Conservation (phyloP, 2,888 invertebrate genomes). For the Idaea straminata region DNA sequence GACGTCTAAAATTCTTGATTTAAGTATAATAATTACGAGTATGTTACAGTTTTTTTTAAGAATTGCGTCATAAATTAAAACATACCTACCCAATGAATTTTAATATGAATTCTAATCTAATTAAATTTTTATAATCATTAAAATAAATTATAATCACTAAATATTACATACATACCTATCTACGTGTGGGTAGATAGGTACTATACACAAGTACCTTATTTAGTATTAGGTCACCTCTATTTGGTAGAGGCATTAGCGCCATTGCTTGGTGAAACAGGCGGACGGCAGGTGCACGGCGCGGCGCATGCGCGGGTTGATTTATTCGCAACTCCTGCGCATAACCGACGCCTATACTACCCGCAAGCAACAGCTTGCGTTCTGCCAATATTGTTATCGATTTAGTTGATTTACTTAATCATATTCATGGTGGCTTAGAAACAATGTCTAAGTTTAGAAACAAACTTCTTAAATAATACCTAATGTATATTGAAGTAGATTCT, state of each 20-base stretch:
- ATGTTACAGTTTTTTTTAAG: neutral
- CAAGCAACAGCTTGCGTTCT: neutral
- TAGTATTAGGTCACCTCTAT: slow-evolving; percentile 4
- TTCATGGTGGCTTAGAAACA: neutral
- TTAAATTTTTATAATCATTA: neutral
- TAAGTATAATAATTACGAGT: neutral
- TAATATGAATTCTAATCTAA: neutral
- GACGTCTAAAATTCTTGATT: neutral
- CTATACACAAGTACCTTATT: neutral
- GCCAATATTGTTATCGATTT: neutral
- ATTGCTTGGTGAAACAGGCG: neutral
- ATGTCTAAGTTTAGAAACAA: neutral
- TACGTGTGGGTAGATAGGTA: neutral
- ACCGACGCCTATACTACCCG: slow-evolving; percentile 14
- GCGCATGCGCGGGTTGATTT: slow-evolving; percentile 24
- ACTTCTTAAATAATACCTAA: too few relatives aligned
- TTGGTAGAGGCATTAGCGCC: slow-evolving; percentile 11
- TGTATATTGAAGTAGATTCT: neutral
- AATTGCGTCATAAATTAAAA: neutral
- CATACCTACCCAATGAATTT: neutral
- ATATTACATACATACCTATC: neutral
- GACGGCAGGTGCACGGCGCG: slow-evolving; percentile 33
- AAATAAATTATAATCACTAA: neutral
- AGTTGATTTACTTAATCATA: neutral
- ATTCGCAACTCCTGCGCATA: slow-evolving; percentile 23